A percentile compares a stretch with the other conserved stretches of the same genome.
These are phyloP conservation scores for Homarus gammarus DNA, from an alignment of 2,888 invertebrate genomes.

Conservation along the genomic window DNA sequence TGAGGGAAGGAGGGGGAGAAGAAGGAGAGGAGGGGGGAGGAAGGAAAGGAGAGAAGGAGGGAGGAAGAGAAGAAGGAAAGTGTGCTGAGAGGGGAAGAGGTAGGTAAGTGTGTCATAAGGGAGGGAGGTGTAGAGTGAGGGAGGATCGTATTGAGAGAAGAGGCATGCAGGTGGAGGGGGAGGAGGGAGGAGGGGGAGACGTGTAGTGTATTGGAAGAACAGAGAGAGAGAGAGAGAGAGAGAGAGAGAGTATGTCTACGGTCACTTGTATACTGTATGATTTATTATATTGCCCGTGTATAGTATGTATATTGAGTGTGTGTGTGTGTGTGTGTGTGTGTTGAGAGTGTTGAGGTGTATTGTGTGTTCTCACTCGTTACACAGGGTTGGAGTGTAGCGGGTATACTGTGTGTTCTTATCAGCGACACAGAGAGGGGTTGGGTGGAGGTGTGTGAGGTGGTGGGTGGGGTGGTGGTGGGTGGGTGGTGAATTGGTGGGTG, in stretches of 20 bases:
- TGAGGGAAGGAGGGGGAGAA: not conserved
- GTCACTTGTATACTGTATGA: not conserved
- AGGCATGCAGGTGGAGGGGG: not conserved
- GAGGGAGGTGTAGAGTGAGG: conserved; percentile 32
- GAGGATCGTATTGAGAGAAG: conserved; percentile 11
- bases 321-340: not conserved
- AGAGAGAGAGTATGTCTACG: not conserved
- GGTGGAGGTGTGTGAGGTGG: no score
- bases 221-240: conserved; percentile 28
- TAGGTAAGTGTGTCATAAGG: not conserved
- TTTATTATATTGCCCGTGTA: not conserved
- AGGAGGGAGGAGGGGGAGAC: conserved; percentile 8
- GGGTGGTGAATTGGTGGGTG: no score
- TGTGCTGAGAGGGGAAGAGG: not conserved
- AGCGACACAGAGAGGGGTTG: no score
- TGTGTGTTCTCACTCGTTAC: no score
- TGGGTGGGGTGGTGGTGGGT: no score
- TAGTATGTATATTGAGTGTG: not conserved
- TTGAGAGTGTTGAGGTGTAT: no score
- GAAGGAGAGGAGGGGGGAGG: not conserved
- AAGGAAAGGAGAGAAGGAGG: conserved; percentile 8
- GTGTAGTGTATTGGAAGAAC: no score
- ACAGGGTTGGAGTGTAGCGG: no score
- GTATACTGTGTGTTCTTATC: no score
- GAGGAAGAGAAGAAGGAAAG: not conserved